Evolutionary conservation across 2,888 invertebrate genomes (phyloP).

Genomic region (Scaptomyza parva): DNA sequence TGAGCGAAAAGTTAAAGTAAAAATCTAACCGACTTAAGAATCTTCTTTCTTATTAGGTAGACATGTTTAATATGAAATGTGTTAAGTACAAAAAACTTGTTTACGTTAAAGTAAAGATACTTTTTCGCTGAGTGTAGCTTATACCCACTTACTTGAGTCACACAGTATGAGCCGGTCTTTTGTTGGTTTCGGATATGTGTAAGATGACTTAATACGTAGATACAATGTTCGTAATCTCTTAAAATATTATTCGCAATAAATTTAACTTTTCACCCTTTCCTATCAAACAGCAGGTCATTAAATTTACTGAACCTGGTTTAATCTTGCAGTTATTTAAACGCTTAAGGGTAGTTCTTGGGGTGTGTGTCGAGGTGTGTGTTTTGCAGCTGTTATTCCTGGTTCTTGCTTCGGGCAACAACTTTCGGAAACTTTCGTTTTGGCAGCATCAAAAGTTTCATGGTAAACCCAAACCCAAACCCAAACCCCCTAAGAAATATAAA

Average conservation of each 20-base stretch:
- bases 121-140: slow-evolving; percentile 7
- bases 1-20: not conserved
- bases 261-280: not conserved
- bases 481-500: slow-evolving; percentile 28
- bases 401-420: slow-evolving; percentile 46
- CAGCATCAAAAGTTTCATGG: slow-evolving; percentile 62
- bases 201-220: slow-evolving; percentile 66
- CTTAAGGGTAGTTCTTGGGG: slow-evolving; percentile 67
- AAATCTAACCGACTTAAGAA: too few relatives aligned
- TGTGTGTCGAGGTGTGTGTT: slow-evolving; percentile 29
- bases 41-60: too few relatives aligned
- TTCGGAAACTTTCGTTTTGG: slow-evolving; percentile 68
- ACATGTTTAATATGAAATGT: too few relatives aligned
- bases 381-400: slow-evolving; percentile 52
- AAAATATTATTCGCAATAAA: slow-evolving; percentile 31
- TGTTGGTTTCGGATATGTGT: slow-evolving; percentile 39
- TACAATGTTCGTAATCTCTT: slow-evolving; percentile 57
- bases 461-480: slow-evolving; percentile 26
- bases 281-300: slow-evolving; percentile 6
- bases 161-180: slow-evolving; percentile 59
- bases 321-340: slow-evolving; percentile 45
- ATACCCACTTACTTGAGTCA: slow-evolving; percentile 65
- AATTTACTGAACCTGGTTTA: slow-evolving; percentile 68
- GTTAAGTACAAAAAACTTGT: not conserved
- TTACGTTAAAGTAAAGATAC: not conserved